These are phyloP conservation scores for Allygus modestus DNA, from an alignment of 2,888 invertebrate species.

Conservation along the genomic window DNA sequence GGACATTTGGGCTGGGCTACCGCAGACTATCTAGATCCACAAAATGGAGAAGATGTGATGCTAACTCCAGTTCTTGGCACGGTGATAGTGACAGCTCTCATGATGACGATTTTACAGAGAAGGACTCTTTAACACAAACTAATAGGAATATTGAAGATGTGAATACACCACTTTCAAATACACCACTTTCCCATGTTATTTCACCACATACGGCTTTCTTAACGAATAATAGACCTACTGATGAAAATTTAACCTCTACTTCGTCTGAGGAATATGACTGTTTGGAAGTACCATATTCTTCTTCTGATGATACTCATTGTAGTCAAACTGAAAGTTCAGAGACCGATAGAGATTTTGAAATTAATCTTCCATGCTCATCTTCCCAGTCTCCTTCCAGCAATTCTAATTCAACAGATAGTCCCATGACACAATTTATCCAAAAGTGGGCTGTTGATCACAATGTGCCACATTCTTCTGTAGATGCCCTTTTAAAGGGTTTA, in stretches of 20 bases:
- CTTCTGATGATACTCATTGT: background rate
- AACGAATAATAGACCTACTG: too few species aligned
- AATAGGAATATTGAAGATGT: background rate
- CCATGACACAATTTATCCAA: background rate
- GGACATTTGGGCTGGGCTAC: too few species aligned
- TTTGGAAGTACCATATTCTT: too few species aligned
- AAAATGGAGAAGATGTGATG: slow-evolving; percentile 7
- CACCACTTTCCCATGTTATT: background rate
- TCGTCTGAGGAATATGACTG: too few species aligned
- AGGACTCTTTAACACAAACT: background rate
- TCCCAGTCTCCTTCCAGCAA: background rate
- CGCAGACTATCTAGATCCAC: background rate
- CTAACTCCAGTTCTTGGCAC: background rate
- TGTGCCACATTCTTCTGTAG: background rate
- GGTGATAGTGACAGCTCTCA: background rate
- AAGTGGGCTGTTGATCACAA: background rate
- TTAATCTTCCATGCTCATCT: background rate
- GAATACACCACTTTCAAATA: background rate
- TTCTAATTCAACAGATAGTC: background rate
- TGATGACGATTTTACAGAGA: background rate
- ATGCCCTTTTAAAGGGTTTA: background rate
- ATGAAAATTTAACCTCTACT: background rate
- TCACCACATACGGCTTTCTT: too few species aligned
- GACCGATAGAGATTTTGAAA: background rate
- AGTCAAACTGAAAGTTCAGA: background rate